phyloP scores from a whole-genome alignment of 2,888 invertebrate genomes.

The Choristoneura rosaceana region DNA sequence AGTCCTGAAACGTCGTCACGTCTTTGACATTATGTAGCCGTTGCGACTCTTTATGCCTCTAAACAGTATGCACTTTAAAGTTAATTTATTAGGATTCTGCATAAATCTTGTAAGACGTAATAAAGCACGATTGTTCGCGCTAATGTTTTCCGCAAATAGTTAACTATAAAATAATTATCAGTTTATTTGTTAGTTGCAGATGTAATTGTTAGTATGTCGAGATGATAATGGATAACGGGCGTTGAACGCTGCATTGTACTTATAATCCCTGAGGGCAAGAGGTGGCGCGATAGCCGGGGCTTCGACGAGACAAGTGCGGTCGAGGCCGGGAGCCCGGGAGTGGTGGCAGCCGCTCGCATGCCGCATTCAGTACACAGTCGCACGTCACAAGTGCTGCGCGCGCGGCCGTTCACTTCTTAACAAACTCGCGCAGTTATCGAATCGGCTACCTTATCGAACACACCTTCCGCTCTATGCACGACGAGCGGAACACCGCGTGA shows the following conservation, averaged over 20 bases:
- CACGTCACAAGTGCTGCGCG: conserved; percentile 80
- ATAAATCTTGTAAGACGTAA: background rate
- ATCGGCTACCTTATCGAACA: conserved; percentile 70
- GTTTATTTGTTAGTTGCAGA: conserved; percentile 23
- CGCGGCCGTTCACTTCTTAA: conserved; percentile 68
- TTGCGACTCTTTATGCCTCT: conserved; percentile 17
- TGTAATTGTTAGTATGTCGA: conserved; percentile 41
- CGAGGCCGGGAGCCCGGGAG: conserved; percentile 80
- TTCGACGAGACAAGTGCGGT: conserved; percentile 61
- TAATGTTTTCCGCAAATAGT: background rate
- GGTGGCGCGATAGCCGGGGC: conserved; percentile 73
- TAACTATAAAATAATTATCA: background rate
- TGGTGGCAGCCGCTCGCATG: conserved; percentile 71
- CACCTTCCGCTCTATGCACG: conserved; percentile 60
- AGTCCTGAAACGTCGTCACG: conserved; percentile 49
- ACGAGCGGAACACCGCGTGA: conserved; percentile 61
- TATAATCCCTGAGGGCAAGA: conserved; percentile 76
- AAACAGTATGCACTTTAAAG: conserved; percentile 8
- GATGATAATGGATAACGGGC: conserved; percentile 70
- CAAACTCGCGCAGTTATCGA: conserved; percentile 60
- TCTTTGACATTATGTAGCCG: conserved; percentile 50
- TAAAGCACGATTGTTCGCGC: background rate
- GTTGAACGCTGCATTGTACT: conserved; percentile 74
- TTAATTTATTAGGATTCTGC: background rate
- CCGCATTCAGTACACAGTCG: conserved; percentile 78